Conservation (phyloP, 2,113 vertebrate species). For the Tragulus kanchil region DNA sequence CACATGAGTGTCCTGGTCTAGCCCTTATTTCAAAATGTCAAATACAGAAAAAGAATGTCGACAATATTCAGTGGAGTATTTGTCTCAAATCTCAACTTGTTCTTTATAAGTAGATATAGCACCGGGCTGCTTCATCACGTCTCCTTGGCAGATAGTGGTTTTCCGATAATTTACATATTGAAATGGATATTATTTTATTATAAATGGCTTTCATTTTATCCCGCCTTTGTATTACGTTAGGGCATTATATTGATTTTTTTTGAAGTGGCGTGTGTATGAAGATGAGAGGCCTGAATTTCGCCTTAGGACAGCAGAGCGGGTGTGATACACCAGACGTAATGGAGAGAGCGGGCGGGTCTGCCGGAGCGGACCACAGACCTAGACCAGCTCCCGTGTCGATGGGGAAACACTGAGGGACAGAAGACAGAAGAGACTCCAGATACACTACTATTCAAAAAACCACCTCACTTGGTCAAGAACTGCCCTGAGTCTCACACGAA, state of each 20-base stretch:
- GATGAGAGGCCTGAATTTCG: constrained; percentile 43
- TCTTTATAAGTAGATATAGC: constrained; percentile 30
- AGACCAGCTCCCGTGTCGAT: not conserved
- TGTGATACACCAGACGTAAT: not conserved
- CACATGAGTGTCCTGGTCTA: constrained; percentile 1
- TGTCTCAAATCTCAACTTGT: constrained; percentile 50
- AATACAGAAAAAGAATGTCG: not conserved
- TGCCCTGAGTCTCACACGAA: not conserved
- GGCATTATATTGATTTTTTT: constrained; percentile 25
- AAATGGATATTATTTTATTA: constrained; percentile 66
- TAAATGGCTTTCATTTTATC: constrained; percentile 60
- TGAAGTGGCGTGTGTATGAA: not conserved
- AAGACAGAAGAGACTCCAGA: not conserved
- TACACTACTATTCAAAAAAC: not conserved
- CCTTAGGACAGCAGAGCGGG: not conserved
- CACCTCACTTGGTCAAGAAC: not conserved
- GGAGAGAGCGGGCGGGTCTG: not conserved
- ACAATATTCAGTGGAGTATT: constrained; percentile 30
- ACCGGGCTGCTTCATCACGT: not conserved
- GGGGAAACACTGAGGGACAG: too few species aligned
- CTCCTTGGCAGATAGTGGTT: not conserved
- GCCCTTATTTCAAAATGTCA: constrained; percentile 61
- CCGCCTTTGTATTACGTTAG: constrained; percentile 38
- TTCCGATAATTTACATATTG: not conserved
- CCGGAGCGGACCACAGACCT: not conserved